Percentiles rank a stretch among this genome's conserved stretches.
Conservation (phyloP, 2,113 vertebrate species). For the Macquaria australasica region DNA sequence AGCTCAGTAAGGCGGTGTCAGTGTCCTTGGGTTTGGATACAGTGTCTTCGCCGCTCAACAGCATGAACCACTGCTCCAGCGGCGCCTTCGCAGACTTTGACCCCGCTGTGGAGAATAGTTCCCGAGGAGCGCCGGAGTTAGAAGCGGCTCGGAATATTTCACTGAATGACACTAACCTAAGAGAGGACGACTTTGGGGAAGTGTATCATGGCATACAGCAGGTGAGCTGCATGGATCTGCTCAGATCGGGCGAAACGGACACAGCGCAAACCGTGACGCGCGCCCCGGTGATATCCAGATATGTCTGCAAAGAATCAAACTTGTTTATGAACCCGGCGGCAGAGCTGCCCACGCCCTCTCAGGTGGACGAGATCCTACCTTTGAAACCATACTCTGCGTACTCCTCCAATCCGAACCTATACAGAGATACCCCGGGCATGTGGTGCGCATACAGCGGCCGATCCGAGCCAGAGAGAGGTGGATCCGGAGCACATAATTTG, state of each 20-base stretch:
- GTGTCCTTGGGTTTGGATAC: slow-evolving; percentile 90
- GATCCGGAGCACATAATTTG: slow-evolving; percentile 18
- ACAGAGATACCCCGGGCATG: slow-evolving; percentile 30
- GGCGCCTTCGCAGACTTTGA: slow-evolving; percentile 68
- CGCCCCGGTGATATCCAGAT: slow-evolving; percentile 56
- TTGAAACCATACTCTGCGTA: slow-evolving; percentile 32
- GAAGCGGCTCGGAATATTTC: neutral
- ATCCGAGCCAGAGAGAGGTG: slow-evolving; percentile 39
- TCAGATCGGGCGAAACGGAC: slow-evolving; percentile 56
- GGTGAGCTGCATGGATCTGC: slow-evolving; percentile 77
- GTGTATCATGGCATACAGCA: slow-evolving; percentile 57
- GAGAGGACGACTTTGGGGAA: slow-evolving; percentile 55
- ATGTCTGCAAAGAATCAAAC: slow-evolving; percentile 63
- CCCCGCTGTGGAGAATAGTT: slow-evolving; percentile 6
- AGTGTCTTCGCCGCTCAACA: slow-evolving; percentile 74
- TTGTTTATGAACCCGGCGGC: slow-evolving; percentile 38
- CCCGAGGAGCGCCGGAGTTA: slow-evolving; percentile 29
- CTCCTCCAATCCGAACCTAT: slow-evolving; percentile 20
- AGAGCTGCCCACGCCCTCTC: slow-evolving; percentile 46
- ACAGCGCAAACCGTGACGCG: slow-evolving; percentile 51
- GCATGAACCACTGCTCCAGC: slow-evolving; percentile 65
- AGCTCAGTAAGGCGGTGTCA: slow-evolving; percentile 90
- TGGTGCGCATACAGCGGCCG: slow-evolving; percentile 63
- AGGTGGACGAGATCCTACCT: slow-evolving; percentile 44
- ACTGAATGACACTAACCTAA: neutral